Conservation (phyloP, 1,140 invertebrate species). For the Pemphigus obesinymphae region DNA sequence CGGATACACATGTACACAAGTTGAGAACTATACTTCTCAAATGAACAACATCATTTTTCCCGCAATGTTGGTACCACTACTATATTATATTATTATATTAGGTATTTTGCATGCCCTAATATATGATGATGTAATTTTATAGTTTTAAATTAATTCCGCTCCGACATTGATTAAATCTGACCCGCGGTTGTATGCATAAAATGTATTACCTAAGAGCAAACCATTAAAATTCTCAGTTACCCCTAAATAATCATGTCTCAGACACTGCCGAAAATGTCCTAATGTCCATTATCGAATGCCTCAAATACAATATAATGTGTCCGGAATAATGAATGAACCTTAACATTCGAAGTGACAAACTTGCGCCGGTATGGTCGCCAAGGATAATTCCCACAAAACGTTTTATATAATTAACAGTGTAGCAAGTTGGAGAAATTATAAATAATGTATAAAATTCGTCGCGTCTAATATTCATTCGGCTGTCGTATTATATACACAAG, state of each 20-base stretch:
- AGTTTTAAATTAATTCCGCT: not conserved
- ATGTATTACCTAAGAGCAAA: not conserved
- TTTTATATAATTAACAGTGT: slow-evolving; percentile 10
- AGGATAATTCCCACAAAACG: slow-evolving; percentile 2
- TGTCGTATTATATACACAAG: too few relatives aligned
- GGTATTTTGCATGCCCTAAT: too few relatives aligned
- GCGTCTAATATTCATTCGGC: not conserved
- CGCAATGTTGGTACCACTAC: too few relatives aligned
- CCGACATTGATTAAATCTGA: not conserved
- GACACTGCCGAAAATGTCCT: not conserved
- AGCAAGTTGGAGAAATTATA: not conserved
- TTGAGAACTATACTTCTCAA: too few relatives aligned
- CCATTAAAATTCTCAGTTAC: not conserved
- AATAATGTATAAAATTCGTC: not conserved
- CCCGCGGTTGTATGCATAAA: not conserved
- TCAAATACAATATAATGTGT: not conserved
- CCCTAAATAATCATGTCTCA: not conserved
- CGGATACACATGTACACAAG: too few relatives aligned
- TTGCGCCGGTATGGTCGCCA: not conserved
- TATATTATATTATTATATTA: too few relatives aligned
- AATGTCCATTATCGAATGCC: not conserved
- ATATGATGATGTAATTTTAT: too few relatives aligned
- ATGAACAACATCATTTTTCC: too few relatives aligned
- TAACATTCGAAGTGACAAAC: not conserved
- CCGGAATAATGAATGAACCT: slow-evolving; percentile 9